Percentiles rank a stretch among this genome's conserved stretches.
These are phyloP conservation scores for Gavialis gangeticus DNA, from an alignment of 2,113 vertebrate species.

Conservation along the genomic window DNA sequence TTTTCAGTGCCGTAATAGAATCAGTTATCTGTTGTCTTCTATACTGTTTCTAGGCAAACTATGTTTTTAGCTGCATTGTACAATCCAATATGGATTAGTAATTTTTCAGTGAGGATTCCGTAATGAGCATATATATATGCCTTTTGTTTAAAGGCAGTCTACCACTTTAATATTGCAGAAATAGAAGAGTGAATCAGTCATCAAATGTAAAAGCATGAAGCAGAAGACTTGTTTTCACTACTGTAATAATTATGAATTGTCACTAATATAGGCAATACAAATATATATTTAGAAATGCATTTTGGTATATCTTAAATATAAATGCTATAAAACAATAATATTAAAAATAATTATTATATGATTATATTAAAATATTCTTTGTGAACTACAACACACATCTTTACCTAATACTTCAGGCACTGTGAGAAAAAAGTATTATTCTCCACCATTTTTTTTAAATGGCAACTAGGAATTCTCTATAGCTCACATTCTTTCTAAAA, in stretches of 20 bases:
- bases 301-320: slow-evolving; percentile 13
- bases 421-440: not conserved
- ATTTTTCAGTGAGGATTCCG: not conserved
- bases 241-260: slow-evolving; percentile 40
- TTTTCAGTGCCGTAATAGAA: not conserved
- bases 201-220: slow-evolving; percentile 62
- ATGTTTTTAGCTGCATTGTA: slow-evolving; percentile 24
- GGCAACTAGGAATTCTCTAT: not conserved
- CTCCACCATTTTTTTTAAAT: not conserved
- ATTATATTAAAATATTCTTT: not conserved
- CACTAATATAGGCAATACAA: slow-evolving; percentile 34
- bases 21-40: slow-evolving; percentile 18
- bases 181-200: slow-evolving; percentile 72
- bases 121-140: slow-evolving; percentile 31
- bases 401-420: not conserved
- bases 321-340: not conserved
- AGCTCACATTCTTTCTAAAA: not conserved
- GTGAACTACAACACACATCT: not conserved
- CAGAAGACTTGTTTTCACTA: slow-evolving; percentile 32
- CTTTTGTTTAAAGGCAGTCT: slow-evolving; percentile 62
- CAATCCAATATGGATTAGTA: slow-evolving; percentile 9
- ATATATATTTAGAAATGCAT: slow-evolving; percentile 30
- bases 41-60: slow-evolving; percentile 26
- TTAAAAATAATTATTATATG: not conserved
- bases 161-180: slow-evolving; percentile 37